Evolutionary conservation across 2,888 invertebrate species (phyloP).

Genomic region (Baccha elongata): DNA sequence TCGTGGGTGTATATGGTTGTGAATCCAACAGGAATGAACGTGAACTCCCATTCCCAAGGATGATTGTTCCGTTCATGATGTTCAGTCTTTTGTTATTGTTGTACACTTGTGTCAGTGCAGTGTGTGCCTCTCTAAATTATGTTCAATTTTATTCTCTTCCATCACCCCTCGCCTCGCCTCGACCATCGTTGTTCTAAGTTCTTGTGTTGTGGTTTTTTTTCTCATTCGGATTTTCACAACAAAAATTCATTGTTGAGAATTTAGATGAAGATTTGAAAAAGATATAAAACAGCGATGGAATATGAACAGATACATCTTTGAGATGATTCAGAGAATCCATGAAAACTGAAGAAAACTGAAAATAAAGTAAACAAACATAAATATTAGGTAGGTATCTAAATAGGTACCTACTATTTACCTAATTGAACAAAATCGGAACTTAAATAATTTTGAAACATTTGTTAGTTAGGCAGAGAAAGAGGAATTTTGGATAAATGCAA

Average conservation of each 20-base stretch:
- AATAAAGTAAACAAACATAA: no score
- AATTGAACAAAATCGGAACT: no score
- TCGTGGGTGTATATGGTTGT: neutral
- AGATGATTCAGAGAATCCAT: no score
- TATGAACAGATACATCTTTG: slow-evolving; percentile 6
- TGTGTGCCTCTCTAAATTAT: neutral
- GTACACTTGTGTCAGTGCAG: slow-evolving; percentile 51
- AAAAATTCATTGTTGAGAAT: slow-evolving; percentile 59
- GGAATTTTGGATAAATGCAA: no score
- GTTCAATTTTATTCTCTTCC: neutral
- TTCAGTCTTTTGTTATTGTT: slow-evolving; percentile 67
- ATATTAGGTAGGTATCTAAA: no score
- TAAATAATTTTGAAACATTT: no score
- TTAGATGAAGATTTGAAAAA: no score
- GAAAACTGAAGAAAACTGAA: no score
- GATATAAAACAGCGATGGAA: neutral
- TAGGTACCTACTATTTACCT: no score
- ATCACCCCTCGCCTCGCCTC: neutral
- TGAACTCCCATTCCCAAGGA: slow-evolving; percentile 20
- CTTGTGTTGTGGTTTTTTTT: slow-evolving; percentile 12
- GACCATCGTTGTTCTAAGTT: neutral
- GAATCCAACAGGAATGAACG: slow-evolving; percentile 39
- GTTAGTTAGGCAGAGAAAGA: no score
- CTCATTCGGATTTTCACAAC: slow-evolving; percentile 53
- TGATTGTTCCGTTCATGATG: slow-evolving; percentile 44